Base-by-base conservation (phyloP, 2,888 invertebrate species). In the Megalurothrips usitatus region DNA sequence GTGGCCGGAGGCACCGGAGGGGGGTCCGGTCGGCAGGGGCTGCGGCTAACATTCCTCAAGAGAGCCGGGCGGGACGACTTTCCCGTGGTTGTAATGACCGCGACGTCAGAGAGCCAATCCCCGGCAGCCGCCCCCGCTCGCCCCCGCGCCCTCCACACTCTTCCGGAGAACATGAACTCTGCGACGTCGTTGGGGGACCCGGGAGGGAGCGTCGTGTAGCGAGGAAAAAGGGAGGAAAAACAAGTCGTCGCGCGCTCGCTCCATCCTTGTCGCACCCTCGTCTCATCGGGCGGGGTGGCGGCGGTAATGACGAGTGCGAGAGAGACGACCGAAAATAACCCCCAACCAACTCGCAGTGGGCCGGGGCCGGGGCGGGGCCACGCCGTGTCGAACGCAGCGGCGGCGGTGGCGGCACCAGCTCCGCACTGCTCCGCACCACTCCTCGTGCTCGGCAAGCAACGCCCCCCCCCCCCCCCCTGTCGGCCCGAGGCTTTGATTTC, bases 401-500 rank as follows among this genome's bases (percentile, higher is more conserved):
- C 34, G 6, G 34, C 34, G 6, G 34, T 6, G 6, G 34, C 34
- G 6, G 34, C 34, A 6, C 3, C 34, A 43, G 34, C 34, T 43
- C 58, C 58, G 14, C 9, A 52, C 17, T 52, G 52, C 52, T 17
- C 9, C 52, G 58, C 58, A 0, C 58, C 58, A 6, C 58, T n/a
- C 52, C 52, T 19, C 52, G 3, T 6, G 34, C 2, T 43, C 34
- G 34, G 34, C 34, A 43, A 43, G 34, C 34, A 43, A 49, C 49
- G 10, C 49, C 52, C 8, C 6, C 58, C 58, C 58, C 4, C 6
- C 58, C 58, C 58, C 14, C 19, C 14, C 58, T 8, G 17, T 17
- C 4, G n/a, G 68, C 68, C 68, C 68, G 26, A 26, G 68, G 68
- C 68, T 75, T 75, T 75, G 68, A 75, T 75, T 75, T 75, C 68